Evolutionary conservation across 2,797 vertebrate genomes (phyloP), one percentile per base, ranked within the genome.

Genomic region (Oreochromis mossambicus): DNA sequence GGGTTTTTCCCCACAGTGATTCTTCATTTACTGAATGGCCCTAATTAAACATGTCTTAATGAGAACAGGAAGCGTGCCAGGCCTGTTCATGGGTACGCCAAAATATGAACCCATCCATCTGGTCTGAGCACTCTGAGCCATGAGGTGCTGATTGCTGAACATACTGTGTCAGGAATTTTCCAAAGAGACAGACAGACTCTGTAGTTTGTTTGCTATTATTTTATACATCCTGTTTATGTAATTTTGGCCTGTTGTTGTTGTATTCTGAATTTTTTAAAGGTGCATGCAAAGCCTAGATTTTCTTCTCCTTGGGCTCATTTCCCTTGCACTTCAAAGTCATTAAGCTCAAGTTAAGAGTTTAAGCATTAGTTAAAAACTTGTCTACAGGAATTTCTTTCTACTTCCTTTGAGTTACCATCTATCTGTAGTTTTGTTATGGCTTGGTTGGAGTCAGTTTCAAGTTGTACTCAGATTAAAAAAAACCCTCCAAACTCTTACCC

Each of bases 41-140:
- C 51, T 87, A 85, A 92, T 88, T 81, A 43, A 85, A 91, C 41
- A 56, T 51, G 11, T 87, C 58, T 85, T 76, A 79, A 83, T 56
- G 80, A 82, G 85, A 61, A 11, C 83, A 81, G 90, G 66, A 83
- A 13, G 29, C 34, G 46, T 63, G 89, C 87, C 91, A 91, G 56
- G 70, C 8, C 56, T 36, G n/a, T 54, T 79, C 17, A 14, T 41
- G 61, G n/a, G 26, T 8, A 43, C 68, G 85, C 88, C 81, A 90
- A 79, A 77, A 29, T 38, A 17, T 87, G 26, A 84, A 86, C 77
- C 58, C 2, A 4, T 81, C 88, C 89, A 85, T 92, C 88, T 89
- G 83, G 68, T 82, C 55, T 14, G 54, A 77, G 46, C 41, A 81
- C 82, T 68, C 41, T 13, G 56, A 86, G 36, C 73, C n/a, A 48